phyloP scores from a whole-genome alignment of 2,113 vertebrate genomes.

The Vicugna pacos region DNA sequence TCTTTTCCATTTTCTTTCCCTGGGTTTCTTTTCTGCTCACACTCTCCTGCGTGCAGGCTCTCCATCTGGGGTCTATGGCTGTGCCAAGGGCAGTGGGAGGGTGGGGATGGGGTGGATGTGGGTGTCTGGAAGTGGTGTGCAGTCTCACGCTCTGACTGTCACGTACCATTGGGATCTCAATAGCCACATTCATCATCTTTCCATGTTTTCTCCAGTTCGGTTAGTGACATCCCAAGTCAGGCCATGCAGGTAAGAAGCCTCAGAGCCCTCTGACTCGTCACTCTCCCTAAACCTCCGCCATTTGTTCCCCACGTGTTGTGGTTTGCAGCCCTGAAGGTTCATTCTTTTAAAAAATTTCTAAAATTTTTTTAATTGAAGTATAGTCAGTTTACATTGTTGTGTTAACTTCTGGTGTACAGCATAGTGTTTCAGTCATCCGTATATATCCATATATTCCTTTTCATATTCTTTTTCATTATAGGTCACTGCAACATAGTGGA shows the following conservation, averaged over 20 bases:
- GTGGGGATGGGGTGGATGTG: neutral
- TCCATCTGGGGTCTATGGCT: accelerated
- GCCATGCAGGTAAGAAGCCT: neutral
- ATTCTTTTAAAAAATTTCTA: no score
- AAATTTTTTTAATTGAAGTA: no score
- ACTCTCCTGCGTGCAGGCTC: neutral
- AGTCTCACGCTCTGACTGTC: neutral
- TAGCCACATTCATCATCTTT: accelerated
- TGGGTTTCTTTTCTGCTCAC: no score
- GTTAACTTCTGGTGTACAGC: no score
- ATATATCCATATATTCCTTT: no score
- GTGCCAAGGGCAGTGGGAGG: accelerated
- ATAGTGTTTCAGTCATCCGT: no score
- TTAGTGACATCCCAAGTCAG: neutral
- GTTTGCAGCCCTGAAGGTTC: no score
- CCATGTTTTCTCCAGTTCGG: neutral
- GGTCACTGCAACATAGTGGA: no score
- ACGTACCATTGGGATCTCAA: neutral
- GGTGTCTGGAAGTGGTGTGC: accelerated
- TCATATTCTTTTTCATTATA: no score
- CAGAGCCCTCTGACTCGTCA: neutral
- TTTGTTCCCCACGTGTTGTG: neutral
- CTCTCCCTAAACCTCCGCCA: neutral
- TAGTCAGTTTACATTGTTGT: no score
- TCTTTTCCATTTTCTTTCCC: neutral